Percentiles rank a stretch among this genome's conserved stretches.
Evolutionary conservation across 53 echinoderm and acorn worm genomes (phyloP).

Genomic region (Apostichopus leukothele): DNA sequence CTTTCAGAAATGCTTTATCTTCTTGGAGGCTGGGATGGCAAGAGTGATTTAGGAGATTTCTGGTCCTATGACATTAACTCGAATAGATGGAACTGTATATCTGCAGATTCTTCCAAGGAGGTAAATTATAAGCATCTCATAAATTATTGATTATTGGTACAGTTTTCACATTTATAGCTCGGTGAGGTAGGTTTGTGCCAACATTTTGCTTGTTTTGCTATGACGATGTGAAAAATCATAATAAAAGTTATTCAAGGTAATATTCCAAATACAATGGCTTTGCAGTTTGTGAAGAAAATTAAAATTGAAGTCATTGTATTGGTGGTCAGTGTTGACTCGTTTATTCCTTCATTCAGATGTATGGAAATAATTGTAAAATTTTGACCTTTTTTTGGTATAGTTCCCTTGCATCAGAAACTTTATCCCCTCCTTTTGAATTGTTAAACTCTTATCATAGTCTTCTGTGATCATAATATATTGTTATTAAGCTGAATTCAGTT

Average conservation of each 20-base stretch:
- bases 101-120: slow-evolving; percentile 82
- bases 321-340: too few species aligned
- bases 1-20: slow-evolving; percentile 86
- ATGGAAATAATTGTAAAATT: too few species aligned
- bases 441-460: not conserved
- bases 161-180: too few species aligned
- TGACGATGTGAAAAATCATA: too few species aligned
- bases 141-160: not conserved
- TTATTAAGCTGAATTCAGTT: not conserved
- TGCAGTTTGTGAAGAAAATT: not conserved
- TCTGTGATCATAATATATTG: not conserved
- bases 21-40: slow-evolving; percentile 96
- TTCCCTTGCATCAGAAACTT: too few species aligned
- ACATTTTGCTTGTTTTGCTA: too few species aligned
- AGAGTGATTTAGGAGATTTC: slow-evolving; percentile 80
- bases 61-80: slow-evolving; percentile 76
- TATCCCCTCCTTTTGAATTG: too few species aligned
- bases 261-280: too few species aligned
- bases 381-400: too few species aligned
- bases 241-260: too few species aligned
- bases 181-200: too few species aligned
- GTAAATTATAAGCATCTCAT: slow-evolving; percentile 47
- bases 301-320: not conserved
- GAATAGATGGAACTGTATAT: slow-evolving; percentile 84
- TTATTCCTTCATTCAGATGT: too few species aligned